Base-by-base conservation (phyloP, 2,888 invertebrate species). In the Lampropteryx suffumata region DNA sequence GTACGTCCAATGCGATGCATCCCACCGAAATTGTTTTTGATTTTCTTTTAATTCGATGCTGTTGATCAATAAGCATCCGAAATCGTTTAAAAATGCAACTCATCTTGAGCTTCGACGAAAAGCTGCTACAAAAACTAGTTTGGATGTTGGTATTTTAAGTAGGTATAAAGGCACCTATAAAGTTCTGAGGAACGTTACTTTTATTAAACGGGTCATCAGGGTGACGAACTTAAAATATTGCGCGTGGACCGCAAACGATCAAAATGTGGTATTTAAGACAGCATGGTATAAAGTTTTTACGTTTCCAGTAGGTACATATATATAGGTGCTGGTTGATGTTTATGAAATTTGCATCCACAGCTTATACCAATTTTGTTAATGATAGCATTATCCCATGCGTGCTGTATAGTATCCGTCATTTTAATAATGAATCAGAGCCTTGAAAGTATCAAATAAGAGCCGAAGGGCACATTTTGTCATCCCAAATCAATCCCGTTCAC, bases 71-170 rank as follows among this genome's bases (percentile, higher is more conserved):
- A 55, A 67, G 63, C 64, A 61, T 59, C 69, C 67, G 65, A 74
- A 74, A 73, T 71, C 67, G 67, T 75, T 75, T 70, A 72, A 73
- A 69, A 70, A 71, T 69, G 64, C 64, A 67, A 65, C 64, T 67
- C 67, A 64, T 62, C 58, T 62, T 51, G 55, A 57, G 58, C 48
- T 59, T 57, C 49, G 40, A 53, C 40, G 47, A 56, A 40, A 52
- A 57, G 59, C 40, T 57, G 54, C 46, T 55, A 57, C 43, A 55
- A 55, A 52, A 53, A 63, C 55, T 50, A 55, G 53, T 57, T 53
- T 51, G 47, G 34, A 45, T 43, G 40, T 51, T 55, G 50, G 46
- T 54, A 53, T 51, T 55, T 44, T 52, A 55, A 40, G 55, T 53
- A 47, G 48, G 37, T 52, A 52, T 55, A 53, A 51, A 55, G 27